Conservation (phyloP, 2,113 vertebrate species). For the Rhinolophus ferrumequinum region DNA sequence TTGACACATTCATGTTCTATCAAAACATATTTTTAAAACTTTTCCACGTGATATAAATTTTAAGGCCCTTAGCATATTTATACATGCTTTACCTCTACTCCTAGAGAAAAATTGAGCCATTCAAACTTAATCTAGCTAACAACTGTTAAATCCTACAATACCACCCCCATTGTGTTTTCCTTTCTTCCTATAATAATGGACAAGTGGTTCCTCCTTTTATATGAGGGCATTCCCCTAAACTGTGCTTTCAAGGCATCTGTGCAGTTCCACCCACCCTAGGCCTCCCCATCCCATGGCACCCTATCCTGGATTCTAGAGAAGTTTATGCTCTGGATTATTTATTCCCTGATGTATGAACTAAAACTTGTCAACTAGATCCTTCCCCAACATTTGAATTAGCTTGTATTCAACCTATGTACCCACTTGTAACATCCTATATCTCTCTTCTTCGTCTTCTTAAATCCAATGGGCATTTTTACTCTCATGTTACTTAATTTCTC, state of each 20-base stretch:
- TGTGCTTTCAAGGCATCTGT: background rate
- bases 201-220: background rate
- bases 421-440: background rate
- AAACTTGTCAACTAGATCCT: background rate
- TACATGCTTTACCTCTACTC: background rate
- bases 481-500: background rate
- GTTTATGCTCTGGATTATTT: background rate
- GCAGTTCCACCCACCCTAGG: rapidly evolving
- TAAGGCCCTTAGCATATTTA: background rate
- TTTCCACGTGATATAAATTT: background rate
- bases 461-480: background rate
- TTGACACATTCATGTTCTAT: background rate
- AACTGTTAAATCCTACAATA: background rate
- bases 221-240: background rate
- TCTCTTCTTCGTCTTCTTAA: background rate
- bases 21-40: background rate
- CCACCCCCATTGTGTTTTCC: background rate
- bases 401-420: background rate
- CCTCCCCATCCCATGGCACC: background rate
- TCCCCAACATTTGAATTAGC: background rate
- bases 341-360: background rate
- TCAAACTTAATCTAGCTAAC: background rate
- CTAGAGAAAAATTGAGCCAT: background rate
- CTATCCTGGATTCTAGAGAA: background rate
- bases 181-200: background rate